Evolutionary conservation across 2,888 invertebrate species (phyloP).

Genomic region (Tetrapedia diversipes): DNA sequence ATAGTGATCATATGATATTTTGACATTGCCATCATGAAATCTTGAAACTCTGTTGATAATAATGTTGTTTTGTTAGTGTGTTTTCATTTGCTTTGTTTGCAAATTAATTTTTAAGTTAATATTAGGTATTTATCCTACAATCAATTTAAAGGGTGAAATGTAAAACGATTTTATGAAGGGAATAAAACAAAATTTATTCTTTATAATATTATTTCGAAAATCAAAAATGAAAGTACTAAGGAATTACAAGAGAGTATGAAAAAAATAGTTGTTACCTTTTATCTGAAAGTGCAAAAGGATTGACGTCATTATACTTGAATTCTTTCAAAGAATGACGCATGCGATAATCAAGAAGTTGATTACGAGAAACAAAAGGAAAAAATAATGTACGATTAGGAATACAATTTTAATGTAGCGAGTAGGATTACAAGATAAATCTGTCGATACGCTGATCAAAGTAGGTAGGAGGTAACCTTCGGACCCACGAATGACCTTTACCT

Average conservation of each 20-base stretch:
- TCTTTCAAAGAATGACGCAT: conserved; percentile 1
- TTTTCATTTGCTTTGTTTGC: background rate
- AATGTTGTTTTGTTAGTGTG: conserved; percentile 5
- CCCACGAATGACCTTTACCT: conserved; percentile 74
- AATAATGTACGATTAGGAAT: conserved; percentile 23
- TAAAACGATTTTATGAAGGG: background rate
- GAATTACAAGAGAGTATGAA: background rate
- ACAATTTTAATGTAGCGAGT: conserved; percentile 43
- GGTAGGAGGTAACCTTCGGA: conserved; percentile 74
- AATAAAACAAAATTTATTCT: background rate
- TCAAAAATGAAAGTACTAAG: background rate
- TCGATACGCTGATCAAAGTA: conserved; percentile 54
- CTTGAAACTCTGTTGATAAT: conserved; percentile 27
- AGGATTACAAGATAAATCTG: conserved; percentile 62
- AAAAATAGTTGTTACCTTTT: conserved; percentile 3
- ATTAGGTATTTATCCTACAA: background rate
- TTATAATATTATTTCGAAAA: background rate
- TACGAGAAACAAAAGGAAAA: conserved; percentile 5
- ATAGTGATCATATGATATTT: conserved; percentile 15
- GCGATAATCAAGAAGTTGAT: background rate
- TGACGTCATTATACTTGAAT: conserved; percentile 44
- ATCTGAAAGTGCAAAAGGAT: conserved; percentile 23
- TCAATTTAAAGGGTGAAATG: background rate
- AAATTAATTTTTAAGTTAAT: background rate
- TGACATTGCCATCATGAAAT: conserved; percentile 28